Percentiles rank a stretch among this genome's conserved stretches.
These are phyloP conservation scores for Drosophila niveifrons DNA, from an alignment of 2,888 invertebrate species.

Conservation along the genomic window DNA sequence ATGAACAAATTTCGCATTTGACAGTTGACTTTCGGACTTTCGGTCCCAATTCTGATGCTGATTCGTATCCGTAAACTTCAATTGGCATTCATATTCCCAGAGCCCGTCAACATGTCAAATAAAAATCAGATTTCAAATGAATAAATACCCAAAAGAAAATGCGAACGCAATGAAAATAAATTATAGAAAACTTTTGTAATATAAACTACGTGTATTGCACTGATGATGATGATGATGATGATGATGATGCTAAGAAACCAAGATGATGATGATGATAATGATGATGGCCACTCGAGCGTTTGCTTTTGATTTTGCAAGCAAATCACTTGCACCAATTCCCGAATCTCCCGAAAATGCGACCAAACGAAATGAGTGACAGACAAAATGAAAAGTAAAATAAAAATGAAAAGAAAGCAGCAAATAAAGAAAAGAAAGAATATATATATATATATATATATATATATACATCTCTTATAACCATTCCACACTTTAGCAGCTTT, in stretches of 20 bases:
- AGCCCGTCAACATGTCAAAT: slow-evolving; percentile 79
- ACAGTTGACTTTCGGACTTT: slow-evolving; percentile 35
- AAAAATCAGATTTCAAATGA: slow-evolving; percentile 81
- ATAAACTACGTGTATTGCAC: slow-evolving; percentile 67
- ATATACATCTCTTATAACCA: background rate
- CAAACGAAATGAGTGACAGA: slow-evolving; percentile 51
- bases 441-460: background rate
- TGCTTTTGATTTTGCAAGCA: slow-evolving; percentile 51
- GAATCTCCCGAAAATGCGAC: slow-evolving; percentile 52
- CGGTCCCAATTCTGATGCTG: slow-evolving; percentile 7
- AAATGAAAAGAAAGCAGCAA: slow-evolving; percentile 4
- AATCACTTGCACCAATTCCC: slow-evolving; percentile 73
- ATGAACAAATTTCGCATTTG: slow-evolving; percentile 58
- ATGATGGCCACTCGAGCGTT: slow-evolving; percentile 51
- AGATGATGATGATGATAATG: slow-evolving; percentile 28
- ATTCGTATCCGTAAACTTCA: slow-evolving; percentile 10
- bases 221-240: slow-evolving; percentile 15
- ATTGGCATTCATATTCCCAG: slow-evolving; percentile 44
- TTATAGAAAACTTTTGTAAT: slow-evolving; percentile 77
- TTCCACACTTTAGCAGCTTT: slow-evolving; percentile 22
- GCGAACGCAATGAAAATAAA: slow-evolving; percentile 78
- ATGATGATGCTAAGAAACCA: slow-evolving; percentile 23
- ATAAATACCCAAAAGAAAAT: slow-evolving; percentile 71
- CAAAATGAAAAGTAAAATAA: slow-evolving; percentile 23
- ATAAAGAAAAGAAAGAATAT: background rate